Conservation (phyloP, 2,113 vertebrate species). For the Corythornis madagascariensis region DNA sequence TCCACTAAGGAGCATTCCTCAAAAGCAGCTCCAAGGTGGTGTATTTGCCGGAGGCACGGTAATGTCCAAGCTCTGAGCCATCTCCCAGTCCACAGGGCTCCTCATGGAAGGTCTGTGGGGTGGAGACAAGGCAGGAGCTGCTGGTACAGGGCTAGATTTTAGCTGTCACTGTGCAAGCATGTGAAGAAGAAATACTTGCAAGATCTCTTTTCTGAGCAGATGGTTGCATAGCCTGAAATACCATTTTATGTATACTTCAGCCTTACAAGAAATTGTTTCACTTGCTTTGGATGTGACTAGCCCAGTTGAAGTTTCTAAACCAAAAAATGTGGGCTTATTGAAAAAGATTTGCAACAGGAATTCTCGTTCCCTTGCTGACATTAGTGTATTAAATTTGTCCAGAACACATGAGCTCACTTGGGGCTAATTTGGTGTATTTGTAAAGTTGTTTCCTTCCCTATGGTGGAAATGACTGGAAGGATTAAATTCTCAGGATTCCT, state of each 20-base stretch:
- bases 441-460: background rate
- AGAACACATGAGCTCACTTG: background rate
- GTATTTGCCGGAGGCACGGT: background rate
- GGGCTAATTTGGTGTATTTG: background rate
- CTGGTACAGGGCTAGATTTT: background rate
- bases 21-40: background rate
- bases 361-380: background rate
- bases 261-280: background rate
- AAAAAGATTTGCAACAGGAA: background rate
- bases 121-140: background rate
- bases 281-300: background rate
- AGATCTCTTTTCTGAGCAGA: background rate
- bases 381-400: background rate
- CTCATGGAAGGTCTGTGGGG: background rate
- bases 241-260: background rate
- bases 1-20: background rate
- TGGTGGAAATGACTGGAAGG: background rate
- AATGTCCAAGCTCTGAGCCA: background rate
- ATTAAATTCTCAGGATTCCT: background rate
- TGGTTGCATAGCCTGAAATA: background rate
- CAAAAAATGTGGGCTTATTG: background rate
- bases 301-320: background rate
- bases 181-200: background rate
- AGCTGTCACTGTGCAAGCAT: background rate
- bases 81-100: background rate